Evolutionary conservation across 2,113 vertebrate genomes (phyloP).

Genomic region (Rhinoptilus africanus): DNA sequence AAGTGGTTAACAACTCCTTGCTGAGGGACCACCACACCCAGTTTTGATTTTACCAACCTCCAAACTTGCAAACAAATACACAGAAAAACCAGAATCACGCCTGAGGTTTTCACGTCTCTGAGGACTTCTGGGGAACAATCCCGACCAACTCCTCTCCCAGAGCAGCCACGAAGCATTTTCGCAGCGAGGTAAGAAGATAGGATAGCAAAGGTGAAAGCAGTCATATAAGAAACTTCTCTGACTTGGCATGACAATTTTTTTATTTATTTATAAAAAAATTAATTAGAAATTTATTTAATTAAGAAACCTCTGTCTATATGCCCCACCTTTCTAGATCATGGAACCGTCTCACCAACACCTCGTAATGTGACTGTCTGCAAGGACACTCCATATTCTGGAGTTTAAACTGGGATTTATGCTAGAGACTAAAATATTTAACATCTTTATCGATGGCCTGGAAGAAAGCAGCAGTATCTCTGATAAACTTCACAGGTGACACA

Average conservation of each 20-base stretch:
- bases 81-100: neutral
- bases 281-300: neutral
- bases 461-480: neutral
- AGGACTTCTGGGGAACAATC: neutral
- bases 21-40: neutral
- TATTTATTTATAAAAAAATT: neutral
- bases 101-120: accelerated
- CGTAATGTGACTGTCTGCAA: neutral
- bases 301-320: neutral
- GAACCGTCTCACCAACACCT: neutral
- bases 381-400: neutral
- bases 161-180: neutral
- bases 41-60: neutral
- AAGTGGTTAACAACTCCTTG: neutral
- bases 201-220: neutral
- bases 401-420: neutral
- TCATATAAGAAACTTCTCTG: neutral
- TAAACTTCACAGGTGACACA: neutral
- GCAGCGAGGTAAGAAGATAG: neutral
- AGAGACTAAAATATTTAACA: neutral
- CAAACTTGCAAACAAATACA: neutral
- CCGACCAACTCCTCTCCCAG: accelerated
- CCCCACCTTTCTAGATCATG: neutral
- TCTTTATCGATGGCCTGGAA: neutral
- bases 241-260: neutral